Evolutionary conservation across 2,888 invertebrate genomes (phyloP).

Genomic region (Thymelicus lineola): DNA sequence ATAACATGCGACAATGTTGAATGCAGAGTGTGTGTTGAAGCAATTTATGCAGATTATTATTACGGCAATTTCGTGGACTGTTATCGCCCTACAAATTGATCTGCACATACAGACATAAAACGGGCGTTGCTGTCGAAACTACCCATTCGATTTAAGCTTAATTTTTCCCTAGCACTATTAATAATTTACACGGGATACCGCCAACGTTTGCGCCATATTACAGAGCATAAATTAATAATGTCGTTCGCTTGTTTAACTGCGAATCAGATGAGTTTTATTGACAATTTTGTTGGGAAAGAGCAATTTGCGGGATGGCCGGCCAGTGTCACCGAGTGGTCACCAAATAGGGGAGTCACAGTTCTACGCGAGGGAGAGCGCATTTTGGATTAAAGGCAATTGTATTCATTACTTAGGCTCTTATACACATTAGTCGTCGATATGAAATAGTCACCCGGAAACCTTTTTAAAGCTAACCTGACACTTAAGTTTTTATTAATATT

Average conservation of each 20-base stretch:
- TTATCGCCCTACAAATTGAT: slow-evolving; percentile 76
- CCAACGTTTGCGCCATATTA: slow-evolving; percentile 83
- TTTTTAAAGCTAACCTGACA: no score
- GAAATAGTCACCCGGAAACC: slow-evolving; percentile 8
- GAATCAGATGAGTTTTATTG: slow-evolving; percentile 86
- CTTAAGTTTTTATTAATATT: no score
- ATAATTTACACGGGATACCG: slow-evolving; percentile 84
- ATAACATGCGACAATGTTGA: slow-evolving; percentile 37
- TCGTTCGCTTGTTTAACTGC: slow-evolving; percentile 84
- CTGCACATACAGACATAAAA: slow-evolving; percentile 78
- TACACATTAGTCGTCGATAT: not conserved
- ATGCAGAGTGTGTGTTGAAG: slow-evolving; percentile 32
- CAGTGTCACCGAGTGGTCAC: slow-evolving; percentile 79
- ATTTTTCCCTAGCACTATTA: slow-evolving; percentile 85
- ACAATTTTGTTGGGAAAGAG: slow-evolving; percentile 84
- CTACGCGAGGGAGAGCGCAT: slow-evolving; percentile 47
- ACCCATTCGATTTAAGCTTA: slow-evolving; percentile 84
- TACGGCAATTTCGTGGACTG: slow-evolving; percentile 50
- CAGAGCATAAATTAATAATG: slow-evolving; percentile 85
- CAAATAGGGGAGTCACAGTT: slow-evolving; percentile 68
- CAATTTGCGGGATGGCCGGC: slow-evolving; percentile 83
- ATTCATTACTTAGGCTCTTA: slow-evolving; percentile 27
- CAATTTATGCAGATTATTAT: slow-evolving; percentile 44
- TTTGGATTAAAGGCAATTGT: slow-evolving; percentile 31
- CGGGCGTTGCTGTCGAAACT: slow-evolving; percentile 79